Conservation (phyloP, 2,888 invertebrate genomes). For the Melinaea marsaeus region DNA sequence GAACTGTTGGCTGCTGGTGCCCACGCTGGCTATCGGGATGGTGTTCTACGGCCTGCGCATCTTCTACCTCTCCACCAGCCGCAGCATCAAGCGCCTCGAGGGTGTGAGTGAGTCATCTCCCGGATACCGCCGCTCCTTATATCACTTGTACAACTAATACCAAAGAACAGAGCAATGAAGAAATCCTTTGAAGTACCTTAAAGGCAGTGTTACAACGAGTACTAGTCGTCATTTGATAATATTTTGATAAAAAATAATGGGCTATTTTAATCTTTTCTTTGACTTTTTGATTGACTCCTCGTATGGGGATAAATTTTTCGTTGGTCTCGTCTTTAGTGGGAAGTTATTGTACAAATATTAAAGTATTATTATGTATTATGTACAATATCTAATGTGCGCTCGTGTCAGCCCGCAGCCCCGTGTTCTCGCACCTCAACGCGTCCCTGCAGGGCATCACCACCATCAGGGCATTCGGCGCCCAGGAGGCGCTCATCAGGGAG, state of each 20-base stretch:
- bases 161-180: too few species aligned
- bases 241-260: too few species aligned
- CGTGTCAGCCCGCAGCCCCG: constrained; percentile 90
- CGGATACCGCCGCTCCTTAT: constrained; percentile 26
- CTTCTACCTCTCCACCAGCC: constrained; percentile 87
- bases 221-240: neutral
- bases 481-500: constrained; percentile 85
- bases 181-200: too few species aligned
- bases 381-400: neutral
- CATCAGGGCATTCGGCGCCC: constrained; percentile 92
- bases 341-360: too few species aligned
- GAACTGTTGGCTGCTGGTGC: constrained; percentile 85
- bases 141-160: neutral
- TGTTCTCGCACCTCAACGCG: constrained; percentile 95
- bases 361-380: too few species aligned
- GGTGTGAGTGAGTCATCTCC: constrained; percentile 85
- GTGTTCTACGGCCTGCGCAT: constrained; percentile 86
- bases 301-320: too few species aligned
- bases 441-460: constrained; percentile 93
- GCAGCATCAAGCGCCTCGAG: constrained; percentile 89
- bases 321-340: too few species aligned
- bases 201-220: too few species aligned
- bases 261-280: too few species aligned
- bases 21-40: constrained; percentile 82
- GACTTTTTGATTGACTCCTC: too few species aligned